A percentile compares a stretch with the other conserved stretches of the same genome.
These are phyloP conservation scores for Drosophila santomea DNA, from an alignment of 1,140 invertebrate species.

Conservation along the genomic window DNA sequence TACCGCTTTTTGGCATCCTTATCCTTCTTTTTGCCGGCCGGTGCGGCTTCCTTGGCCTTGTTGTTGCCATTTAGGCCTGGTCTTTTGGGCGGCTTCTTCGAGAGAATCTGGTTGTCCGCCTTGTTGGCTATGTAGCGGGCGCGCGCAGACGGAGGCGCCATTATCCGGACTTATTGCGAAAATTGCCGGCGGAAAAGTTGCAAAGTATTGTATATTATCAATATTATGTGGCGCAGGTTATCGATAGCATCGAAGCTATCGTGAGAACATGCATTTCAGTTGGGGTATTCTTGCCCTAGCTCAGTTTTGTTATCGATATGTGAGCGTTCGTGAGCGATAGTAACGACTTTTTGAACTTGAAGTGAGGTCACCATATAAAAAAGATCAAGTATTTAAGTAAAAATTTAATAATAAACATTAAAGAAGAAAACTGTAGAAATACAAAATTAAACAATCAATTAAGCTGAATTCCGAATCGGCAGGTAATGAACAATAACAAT, in stretches of 20 bases:
- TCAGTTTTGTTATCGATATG: not conserved
- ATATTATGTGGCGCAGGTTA: constrained; percentile 1
- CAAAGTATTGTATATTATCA: constrained; percentile 7
- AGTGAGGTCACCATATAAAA: not conserved
- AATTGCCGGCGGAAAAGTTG: constrained; percentile 19
- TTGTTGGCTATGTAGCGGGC: constrained; percentile 82
- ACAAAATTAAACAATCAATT: not conserved
- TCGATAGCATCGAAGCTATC: not conserved
- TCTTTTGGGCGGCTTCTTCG: constrained; percentile 75
- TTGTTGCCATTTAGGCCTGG: constrained; percentile 52
- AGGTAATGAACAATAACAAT: constrained; percentile 56
- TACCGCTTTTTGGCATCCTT: constrained; percentile 67
- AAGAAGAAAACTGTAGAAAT: not conserved
- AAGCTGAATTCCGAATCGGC: constrained; percentile 61
- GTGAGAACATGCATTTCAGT: not conserved
- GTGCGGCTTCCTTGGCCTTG: constrained; percentile 27
- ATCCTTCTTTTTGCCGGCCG: constrained; percentile 46
- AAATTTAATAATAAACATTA: not conserved
- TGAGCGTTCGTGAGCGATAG: not conserved
- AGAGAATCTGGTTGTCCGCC: constrained; percentile 72
- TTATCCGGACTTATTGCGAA: constrained; percentile 24
- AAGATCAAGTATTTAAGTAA: not conserved
- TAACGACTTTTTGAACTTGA: not conserved
- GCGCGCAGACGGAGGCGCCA: constrained; percentile 78
- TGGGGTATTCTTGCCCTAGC: not conserved